Conservation (phyloP, 2,797 vertebrate genomes). For the Pangasius sanitwongsei region DNA sequence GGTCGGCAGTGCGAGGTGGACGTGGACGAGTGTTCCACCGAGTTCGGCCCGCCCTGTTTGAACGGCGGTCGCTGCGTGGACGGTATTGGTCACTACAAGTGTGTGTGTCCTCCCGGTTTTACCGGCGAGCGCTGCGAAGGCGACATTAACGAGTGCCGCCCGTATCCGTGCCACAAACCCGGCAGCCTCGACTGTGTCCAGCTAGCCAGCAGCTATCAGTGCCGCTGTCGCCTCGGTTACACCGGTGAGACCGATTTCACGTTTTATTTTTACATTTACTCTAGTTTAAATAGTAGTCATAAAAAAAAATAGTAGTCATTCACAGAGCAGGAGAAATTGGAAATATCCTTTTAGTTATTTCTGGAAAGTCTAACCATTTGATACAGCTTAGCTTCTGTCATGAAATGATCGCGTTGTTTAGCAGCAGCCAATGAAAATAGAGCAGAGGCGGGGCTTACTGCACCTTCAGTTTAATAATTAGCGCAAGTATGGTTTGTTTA, state of each 20-base stretch:
- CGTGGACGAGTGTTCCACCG: conserved; percentile 76
- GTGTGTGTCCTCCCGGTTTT: conserved; percentile 84
- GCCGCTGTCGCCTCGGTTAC: conserved; percentile 86
- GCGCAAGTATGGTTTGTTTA: neutral
- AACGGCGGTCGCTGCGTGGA: conserved; percentile 84
- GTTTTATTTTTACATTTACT: neutral
- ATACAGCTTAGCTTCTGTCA: neutral
- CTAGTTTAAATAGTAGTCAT: too few species aligned
- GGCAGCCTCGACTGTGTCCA: conserved; percentile 90
- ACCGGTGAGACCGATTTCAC: conserved; percentile 70
- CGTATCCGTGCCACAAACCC: conserved; percentile 79
- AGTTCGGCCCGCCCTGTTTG: conserved; percentile 69
- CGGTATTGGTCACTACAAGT: conserved; percentile 84
- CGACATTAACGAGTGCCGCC: conserved; percentile 89
- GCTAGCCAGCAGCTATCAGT: conserved; percentile 84
- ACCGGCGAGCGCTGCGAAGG: conserved; percentile 90
- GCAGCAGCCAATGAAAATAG: conserved; percentile 4
- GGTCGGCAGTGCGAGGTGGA: conserved; percentile 77
- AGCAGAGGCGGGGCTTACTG: neutral
- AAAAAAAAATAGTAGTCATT: neutral
- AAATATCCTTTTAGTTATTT: neutral
- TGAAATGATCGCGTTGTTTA: neutral
- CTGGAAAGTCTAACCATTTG: neutral
- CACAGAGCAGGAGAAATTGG: neutral
- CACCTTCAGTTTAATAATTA: neutral